phyloP scores from a whole-genome alignment of 2,113 vertebrate species.

The Petrocephalus zakoni region DNA sequence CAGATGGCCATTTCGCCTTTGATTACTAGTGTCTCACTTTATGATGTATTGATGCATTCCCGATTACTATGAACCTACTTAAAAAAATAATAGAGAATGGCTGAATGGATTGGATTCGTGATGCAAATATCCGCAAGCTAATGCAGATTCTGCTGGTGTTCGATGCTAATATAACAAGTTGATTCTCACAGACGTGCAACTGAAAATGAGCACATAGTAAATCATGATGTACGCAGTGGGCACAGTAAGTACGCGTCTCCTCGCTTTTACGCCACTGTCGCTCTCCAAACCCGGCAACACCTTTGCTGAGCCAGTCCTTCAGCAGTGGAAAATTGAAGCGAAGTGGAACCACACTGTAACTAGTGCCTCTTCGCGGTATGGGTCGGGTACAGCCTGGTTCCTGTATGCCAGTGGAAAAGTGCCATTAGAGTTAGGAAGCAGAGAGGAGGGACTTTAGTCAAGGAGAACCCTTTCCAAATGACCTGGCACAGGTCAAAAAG shows the following conservation, averaged over 20 bases:
- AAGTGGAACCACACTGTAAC: not conserved
- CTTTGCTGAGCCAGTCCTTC: not conserved
- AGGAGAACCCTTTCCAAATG: not conserved
- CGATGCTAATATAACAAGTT: not conserved
- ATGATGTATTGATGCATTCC: not conserved
- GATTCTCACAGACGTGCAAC: not conserved
- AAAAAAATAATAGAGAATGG: not conserved
- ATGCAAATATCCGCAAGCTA: not conserved
- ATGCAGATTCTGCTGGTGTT: not conserved
- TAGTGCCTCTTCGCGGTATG: not conserved
- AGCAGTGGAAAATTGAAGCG: not conserved
- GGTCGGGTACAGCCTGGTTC: not conserved
- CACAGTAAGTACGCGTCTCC: not conserved
- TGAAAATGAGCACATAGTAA: not conserved
- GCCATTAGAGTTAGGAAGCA: not conserved
- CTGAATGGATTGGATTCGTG: not conserved
- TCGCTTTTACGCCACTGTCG: not conserved
- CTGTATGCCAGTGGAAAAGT: not conserved
- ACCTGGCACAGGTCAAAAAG: constrained; percentile 18
- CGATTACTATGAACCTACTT: not conserved
- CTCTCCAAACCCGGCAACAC: not conserved
- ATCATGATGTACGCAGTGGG: not conserved
- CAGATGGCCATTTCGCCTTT: no score
- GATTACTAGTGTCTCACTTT: not conserved
- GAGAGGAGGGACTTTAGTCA: not conserved